Evolutionary conservation across 35 echinoderm and acorn worm genomes (phyloP).

Genomic region (Diadema setosum): DNA sequence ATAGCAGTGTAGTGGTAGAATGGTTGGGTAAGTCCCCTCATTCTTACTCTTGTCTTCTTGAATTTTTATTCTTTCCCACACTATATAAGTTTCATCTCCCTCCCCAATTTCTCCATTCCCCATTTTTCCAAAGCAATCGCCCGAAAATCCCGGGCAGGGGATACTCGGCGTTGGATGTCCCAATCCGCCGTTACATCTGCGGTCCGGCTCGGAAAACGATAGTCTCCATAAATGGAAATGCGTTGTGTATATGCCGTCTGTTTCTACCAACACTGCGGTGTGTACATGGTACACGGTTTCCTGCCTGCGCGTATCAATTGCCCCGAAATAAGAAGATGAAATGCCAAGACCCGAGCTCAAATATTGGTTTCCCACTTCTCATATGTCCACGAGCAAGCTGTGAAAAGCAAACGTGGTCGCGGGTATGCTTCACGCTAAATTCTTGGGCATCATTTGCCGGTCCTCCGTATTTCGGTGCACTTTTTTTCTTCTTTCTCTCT

Average conservation of each 20-base stretch:
- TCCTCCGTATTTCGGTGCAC: background rate
- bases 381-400: constrained; percentile 9
- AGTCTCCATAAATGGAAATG: constrained; percentile 12
- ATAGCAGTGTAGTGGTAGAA: background rate
- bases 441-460: background rate
- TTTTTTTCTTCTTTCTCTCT: background rate
- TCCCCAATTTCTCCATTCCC: too few relatives aligned
- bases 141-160: background rate
- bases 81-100: too few relatives aligned
- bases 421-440: background rate
- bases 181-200: background rate
- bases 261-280: background rate
- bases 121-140: background rate
- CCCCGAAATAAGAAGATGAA: constrained; percentile 19
- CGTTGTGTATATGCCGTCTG: constrained; percentile 15
- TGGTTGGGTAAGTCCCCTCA: too few relatives aligned
- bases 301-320: constrained; percentile 12
- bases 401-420: constrained; percentile 19
- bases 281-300: constrained; percentile 17
- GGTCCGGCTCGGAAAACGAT: background rate
- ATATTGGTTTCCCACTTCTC: constrained; percentile 31
- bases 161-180: background rate
- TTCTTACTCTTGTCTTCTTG: too few relatives aligned
- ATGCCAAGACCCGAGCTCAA: constrained; percentile 13
- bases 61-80: too few relatives aligned